Percentiles rank a stretch among this genome's conserved stretches.
Evolutionary conservation across 2,888 invertebrate genomes (phyloP).

Genomic region (Drosophila leonis): DNA sequence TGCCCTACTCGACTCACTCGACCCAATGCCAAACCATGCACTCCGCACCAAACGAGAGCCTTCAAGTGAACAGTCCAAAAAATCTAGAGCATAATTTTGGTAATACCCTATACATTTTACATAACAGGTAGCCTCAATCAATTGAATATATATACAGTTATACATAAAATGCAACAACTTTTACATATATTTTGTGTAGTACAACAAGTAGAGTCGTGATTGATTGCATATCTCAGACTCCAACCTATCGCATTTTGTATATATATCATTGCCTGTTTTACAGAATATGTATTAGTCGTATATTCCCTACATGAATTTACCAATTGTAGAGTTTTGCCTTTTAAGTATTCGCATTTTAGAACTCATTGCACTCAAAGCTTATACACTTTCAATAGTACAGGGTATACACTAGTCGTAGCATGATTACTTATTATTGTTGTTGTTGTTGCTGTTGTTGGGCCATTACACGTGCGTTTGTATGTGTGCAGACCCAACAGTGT

Average conservation of each 20-base stretch:
- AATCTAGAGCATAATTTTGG: constrained; percentile 25
- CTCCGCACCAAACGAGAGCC: constrained; percentile 31
- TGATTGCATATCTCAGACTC: no score
- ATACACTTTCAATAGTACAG: neutral
- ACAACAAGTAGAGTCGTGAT: no score
- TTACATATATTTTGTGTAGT: no score
- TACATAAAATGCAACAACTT: no score
- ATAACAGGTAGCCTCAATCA: neutral
- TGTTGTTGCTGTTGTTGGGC: constrained; percentile 6
- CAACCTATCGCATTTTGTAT: no score
- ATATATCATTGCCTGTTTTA: no score
- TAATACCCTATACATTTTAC: constrained; percentile 24
- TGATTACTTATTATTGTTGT: constrained; percentile 11
- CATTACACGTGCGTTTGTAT: constrained; percentile 18
- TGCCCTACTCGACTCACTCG: neutral
- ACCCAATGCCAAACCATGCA: constrained; percentile 13
- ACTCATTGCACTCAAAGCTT: neutral
- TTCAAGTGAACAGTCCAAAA: constrained; percentile 37
- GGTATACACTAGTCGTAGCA: constrained; percentile 5
- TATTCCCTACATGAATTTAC: neutral
- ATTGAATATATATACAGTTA: neutral
- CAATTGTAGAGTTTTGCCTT: neutral
- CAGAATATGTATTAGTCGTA: neutral
- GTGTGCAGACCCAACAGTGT: constrained; percentile 22
- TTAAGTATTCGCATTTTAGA: neutral